Evolutionary conservation across 2,888 invertebrate genomes (phyloP), one percentile per base, ranked within the genome.

Genomic region (Caenorhabditis auriculariae): DNA sequence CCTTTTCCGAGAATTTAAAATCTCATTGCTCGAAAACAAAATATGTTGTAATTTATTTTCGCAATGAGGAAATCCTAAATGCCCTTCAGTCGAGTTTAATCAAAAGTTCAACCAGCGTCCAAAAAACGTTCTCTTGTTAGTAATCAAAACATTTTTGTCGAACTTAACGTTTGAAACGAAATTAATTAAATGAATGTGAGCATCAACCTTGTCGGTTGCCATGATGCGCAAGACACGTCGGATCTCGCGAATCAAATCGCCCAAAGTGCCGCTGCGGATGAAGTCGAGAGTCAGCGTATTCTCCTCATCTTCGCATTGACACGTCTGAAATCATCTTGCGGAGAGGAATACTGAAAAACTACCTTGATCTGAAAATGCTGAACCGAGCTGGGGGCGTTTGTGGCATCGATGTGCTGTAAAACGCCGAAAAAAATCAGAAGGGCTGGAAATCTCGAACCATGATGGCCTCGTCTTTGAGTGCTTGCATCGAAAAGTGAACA

Each of bases 361-460:
- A 23, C 43, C 39, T 4, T 47, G 37, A 9, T 32, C 35, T 26
- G 29, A 27, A n/a, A 39, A n/a, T 1, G 23, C 27, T n/a, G n/a
- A n/a, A n/a, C n/a, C n/a, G n/a, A n/a, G n/a, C n/a, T n/a, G n/a
- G n/a, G n/a, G 24, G 35, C 12, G 17, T 42, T 29, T 12, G 26
- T 47, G 19, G 43, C 44, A 21, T 60, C 50, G 21, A 46, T 41
- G 21, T 38, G 28, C 48, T 7, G 9, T 7, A 23, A 7, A 2
- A 19, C 9, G 17, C 76, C 69, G 63, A 69, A 72, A 74, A 74
- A 70, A 70, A 70, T 70, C 48, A 74, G 69, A 66, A 70, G 72
- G n/a, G n/a, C n/a, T n/a, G n/a, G n/a, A n/a, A n/a, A n/a, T n/a
- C n/a, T n/a, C n/a, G n/a, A n/a, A 58, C 60, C 45, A 59, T 48